Evolutionary conservation across 2,888 invertebrate species (phyloP).

Genomic region (Slavum lentiscoides): DNA sequence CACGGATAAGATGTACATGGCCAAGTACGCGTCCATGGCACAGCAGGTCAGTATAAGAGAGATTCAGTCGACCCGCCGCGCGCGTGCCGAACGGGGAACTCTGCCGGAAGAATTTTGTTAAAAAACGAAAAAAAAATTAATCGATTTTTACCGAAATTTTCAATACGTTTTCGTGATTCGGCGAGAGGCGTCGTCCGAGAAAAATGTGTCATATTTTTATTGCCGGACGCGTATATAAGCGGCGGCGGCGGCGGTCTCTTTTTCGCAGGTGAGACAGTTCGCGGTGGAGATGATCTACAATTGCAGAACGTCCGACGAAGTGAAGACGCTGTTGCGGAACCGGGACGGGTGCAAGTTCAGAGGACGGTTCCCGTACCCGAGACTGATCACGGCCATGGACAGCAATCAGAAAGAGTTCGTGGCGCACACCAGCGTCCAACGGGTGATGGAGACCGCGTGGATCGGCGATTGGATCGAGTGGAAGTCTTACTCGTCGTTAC

Average conservation of each 20-base stretch:
- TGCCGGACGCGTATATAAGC: too few relatives aligned
- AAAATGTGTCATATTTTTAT: too few relatives aligned
- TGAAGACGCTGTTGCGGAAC: conserved; percentile 69
- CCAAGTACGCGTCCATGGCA: conserved; percentile 19
- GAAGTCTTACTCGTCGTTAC: conserved; percentile 61
- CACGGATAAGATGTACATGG: conserved; percentile 13
- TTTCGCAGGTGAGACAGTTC: conserved; percentile 59
- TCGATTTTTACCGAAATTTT: too few relatives aligned
- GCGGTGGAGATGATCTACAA: conserved; percentile 61
- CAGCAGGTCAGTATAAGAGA: not conserved
- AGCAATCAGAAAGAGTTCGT: conserved; percentile 74
- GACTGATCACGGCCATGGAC: conserved; percentile 71
- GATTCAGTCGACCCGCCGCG: too few relatives aligned
- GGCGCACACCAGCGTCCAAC: conserved; percentile 74
- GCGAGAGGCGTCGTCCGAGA: too few relatives aligned
- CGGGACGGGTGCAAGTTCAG: conserved; percentile 60
- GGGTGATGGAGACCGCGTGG: conserved; percentile 69
- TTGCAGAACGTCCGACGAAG: conserved; percentile 65
- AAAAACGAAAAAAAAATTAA: too few relatives aligned
- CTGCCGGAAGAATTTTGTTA: too few relatives aligned
- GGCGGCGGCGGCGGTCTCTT: too few relatives aligned
- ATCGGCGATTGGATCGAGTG: conserved; percentile 68
- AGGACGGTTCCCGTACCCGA: conserved; percentile 60
- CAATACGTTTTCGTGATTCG: too few relatives aligned
- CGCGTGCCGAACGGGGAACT: too few relatives aligned